Conservation (phyloP, 2,888 invertebrate genomes). For the Autographa gamma region DNA sequence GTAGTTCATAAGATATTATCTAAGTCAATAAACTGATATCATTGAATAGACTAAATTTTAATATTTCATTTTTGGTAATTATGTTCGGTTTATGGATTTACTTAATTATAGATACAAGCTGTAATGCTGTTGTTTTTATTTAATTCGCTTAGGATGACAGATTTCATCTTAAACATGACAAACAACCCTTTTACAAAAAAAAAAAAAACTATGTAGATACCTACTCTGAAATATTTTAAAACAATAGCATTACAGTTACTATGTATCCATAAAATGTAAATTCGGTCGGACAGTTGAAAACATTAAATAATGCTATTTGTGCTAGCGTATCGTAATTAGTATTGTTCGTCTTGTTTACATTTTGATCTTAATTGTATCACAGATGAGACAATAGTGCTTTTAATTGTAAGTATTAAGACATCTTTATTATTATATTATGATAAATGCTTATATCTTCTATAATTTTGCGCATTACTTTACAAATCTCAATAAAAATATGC, state of each 20-base stretch:
- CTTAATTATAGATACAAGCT: not conserved
- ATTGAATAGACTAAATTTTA: not conserved
- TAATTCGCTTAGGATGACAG: too few species aligned
- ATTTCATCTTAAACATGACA: too few species aligned
- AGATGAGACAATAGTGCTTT: constrained; percentile 12
- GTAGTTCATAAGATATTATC: not conserved
- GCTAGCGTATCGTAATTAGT: not conserved
- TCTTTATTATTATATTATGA: not conserved
- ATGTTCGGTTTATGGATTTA: not conserved
- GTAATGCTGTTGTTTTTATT: not conserved
- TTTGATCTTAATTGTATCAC: constrained; percentile 11
- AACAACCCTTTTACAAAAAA: too few species aligned
- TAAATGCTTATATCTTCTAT: constrained; percentile 6
- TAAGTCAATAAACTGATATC: not conserved
- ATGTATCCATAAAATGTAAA: too few species aligned
- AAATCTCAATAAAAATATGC: constrained; percentile 30
- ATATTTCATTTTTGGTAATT: not conserved
- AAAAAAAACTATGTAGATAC: too few species aligned
- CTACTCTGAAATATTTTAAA: not conserved
- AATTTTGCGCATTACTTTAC: constrained; percentile 11
- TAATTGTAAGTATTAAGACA: not conserved
- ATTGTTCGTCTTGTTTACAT: constrained; percentile 4
- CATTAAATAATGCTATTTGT: constrained; percentile 7
- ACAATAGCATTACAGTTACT: constrained; percentile 1
- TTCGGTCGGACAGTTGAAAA: too few species aligned